Evolutionary conservation across 1,140 invertebrate species (phyloP).

Genomic region (Goniozus legneri): DNA sequence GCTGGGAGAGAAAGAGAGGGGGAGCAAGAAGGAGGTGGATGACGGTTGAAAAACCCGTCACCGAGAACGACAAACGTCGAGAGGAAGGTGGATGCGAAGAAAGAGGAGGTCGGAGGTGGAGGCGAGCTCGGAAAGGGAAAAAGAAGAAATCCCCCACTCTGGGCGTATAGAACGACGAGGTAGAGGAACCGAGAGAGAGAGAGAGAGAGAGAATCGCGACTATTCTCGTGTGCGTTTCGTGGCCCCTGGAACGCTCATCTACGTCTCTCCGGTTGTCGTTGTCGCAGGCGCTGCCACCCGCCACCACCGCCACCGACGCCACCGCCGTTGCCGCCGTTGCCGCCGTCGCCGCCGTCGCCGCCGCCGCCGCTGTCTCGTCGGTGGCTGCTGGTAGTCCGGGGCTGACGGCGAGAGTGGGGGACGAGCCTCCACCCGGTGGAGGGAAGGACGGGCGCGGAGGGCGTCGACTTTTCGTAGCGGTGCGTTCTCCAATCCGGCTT

Average conservation of each 20-base stretch:
- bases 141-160: constrained; percentile 48
- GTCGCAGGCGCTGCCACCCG: constrained; percentile 32
- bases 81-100: constrained; percentile 13
- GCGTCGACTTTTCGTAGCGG: constrained; percentile 13
- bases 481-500: constrained; percentile 21
- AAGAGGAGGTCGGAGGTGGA: constrained; percentile 10
- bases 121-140: constrained; percentile 32
- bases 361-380: constrained; percentile 1
- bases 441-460: constrained; percentile 36
- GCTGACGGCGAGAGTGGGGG: constrained; percentile 18
- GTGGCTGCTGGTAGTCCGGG: background rate
- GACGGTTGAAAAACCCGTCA: constrained; percentile 22
- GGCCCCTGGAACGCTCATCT: constrained; percentile 29
- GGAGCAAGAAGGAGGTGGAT: constrained; percentile 12
- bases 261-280: background rate
- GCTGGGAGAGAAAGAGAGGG: constrained; percentile 1
- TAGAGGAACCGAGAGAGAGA: background rate
- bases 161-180: constrained; percentile 13
- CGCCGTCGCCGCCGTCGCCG: constrained; percentile 3
- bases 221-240: constrained; percentile 31
- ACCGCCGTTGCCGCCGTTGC: constrained; percentile 4
- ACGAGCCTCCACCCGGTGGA: constrained; percentile 20
- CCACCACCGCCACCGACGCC: constrained; percentile 9
- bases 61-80: constrained; percentile 14
- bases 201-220: constrained; percentile 17